Percentiles rank a stretch among this genome's conserved stretches.
phyloP scores from a whole-genome alignment of 2,113 vertebrate species.

The Lagopus leucura region DNA sequence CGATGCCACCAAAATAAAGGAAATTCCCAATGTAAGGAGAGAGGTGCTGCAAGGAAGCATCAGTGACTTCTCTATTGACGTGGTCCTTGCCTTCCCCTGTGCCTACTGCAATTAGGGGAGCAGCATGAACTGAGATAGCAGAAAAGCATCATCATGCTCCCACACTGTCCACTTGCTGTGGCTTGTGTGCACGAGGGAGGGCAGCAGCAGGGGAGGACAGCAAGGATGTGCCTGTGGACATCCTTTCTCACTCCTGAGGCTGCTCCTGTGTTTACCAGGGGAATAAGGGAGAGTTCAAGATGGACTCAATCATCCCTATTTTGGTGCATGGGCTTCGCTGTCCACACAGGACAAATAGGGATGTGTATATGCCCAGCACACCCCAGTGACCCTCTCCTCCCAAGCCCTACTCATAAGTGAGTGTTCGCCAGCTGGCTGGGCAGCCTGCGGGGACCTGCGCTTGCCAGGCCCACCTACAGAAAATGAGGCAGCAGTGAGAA shows the following conservation, averaged over 20 bases:
- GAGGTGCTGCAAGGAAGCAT: neutral
- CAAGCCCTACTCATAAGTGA: neutral
- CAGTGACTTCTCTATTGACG: accelerated
- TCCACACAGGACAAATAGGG: neutral
- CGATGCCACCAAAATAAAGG: neutral
- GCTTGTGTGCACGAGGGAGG: accelerated
- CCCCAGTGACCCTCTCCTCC: accelerated
- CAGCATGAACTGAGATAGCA: neutral
- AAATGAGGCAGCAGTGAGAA: constrained; percentile 32
- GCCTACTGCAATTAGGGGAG: neutral
- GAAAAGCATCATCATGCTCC: neutral
- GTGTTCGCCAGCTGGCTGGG: neutral
- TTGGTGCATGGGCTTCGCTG: neutral
- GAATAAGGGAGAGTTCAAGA: neutral
- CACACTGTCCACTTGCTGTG: neutral
- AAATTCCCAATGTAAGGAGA: neutral
- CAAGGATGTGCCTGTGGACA: neutral
- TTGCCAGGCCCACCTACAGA: neutral
- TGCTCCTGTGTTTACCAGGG: neutral
- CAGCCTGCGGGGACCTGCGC: neutral
- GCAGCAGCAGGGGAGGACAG: neutral
- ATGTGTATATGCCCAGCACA: neutral
- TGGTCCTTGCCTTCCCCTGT: neutral
- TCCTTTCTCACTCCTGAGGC: neutral
- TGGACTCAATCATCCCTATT: neutral